Base-by-base conservation (phyloP, 2,888 invertebrate genomes). In the Synanthedon vespiformis region DNA sequence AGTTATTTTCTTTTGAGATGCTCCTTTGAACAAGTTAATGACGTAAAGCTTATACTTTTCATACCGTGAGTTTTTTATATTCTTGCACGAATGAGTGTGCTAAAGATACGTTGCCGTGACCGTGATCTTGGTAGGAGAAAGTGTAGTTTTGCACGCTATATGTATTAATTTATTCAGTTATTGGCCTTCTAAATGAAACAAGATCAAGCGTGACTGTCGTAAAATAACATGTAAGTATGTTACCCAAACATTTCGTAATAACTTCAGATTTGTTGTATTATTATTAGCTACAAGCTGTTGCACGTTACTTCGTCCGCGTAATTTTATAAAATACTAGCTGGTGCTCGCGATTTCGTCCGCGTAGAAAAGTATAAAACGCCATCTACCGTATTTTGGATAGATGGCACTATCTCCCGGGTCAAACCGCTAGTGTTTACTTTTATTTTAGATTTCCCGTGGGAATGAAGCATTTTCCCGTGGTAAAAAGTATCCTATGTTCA, bases 131-230 rank as follows among this genome's bases (percentile, higher is more conserved):
- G 55, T 53, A 55, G 55, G 58, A 55, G 61, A 59, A 60, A 62
- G 60, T 58, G 44, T 49, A 50, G 22, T 54, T 40, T 58, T 54
- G 56, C 59, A 59, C 60, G 62, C 61, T 51, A 59, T 53, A 54
- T 54, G 47, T 51, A 44, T 44, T n/a, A 8, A 44, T 44, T 44
- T 44, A 44, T 44, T 44, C 14, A 13, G 44, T 14, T 44, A 44
- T 44, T 44, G 44, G 44, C 44, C 44, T 44, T 44, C 44, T 44
- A 44, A 34, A 44, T 44, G 11, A 44, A 12, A 14, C 44, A 44
- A 44, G 44, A 44, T 44, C 44, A 44, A n/a, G 44, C 44, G 13
- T 44, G 44, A 44, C 44, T 44, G 44, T 44, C 44, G 4, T 14
- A 44, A 44, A 44, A 13, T 13, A 44, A 34, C 10, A 12, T 44